Conservation (phyloP, 2,113 vertebrate species). For the Corythaeola cristata region DNA sequence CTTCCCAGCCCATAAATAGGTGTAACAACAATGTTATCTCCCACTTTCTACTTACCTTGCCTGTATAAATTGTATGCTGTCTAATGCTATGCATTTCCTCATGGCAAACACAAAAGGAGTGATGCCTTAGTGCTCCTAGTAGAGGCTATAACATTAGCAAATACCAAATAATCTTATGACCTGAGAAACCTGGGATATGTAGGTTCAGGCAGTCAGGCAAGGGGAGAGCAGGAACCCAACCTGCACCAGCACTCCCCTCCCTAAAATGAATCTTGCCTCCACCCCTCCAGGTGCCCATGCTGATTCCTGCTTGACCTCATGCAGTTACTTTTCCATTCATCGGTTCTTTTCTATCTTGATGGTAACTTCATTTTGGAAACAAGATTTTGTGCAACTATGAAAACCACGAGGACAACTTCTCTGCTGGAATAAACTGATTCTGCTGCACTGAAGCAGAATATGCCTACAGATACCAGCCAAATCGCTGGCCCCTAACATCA, state of each 20-base stretch:
- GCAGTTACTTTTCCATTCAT: not conserved
- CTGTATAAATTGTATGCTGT: not conserved
- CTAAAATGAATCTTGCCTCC: not conserved
- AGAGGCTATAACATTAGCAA: not conserved
- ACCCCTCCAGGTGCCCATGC: not conserved
- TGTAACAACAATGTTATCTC: not conserved
- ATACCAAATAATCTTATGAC: not conserved
- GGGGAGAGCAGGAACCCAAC: not conserved
- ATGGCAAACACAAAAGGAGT: not conserved
- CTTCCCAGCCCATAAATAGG: not conserved
- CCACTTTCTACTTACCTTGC: not conserved
- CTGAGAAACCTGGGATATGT: not conserved
- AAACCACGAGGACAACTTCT: not conserved
- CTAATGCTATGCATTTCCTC: not conserved
- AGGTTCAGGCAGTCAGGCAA: not conserved
- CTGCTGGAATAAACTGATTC: not conserved
- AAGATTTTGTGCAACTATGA: not conserved
- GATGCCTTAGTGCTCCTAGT: not conserved
- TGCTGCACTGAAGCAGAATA: not conserved
- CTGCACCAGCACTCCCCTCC: not conserved
- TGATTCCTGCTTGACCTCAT: not conserved
- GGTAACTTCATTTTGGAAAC: not conserved
- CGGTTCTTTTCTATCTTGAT: not conserved
- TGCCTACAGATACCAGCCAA: not conserved
- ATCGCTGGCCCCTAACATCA: not conserved